Evolutionary conservation across 1,140 invertebrate genomes (phyloP).

Genomic region (Drosophila willistoni): DNA sequence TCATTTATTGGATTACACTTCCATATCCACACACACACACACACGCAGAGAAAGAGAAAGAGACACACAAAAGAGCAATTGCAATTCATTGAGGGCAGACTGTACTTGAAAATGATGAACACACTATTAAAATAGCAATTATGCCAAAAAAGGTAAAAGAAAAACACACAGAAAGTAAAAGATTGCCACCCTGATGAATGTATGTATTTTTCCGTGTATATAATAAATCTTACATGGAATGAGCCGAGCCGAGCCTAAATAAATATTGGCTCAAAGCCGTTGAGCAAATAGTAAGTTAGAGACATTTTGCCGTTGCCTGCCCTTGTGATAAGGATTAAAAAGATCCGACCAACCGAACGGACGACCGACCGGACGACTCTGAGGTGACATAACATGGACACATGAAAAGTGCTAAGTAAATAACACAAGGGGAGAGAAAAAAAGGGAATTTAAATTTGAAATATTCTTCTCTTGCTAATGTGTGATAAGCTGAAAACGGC

Average conservation of each 20-base stretch:
- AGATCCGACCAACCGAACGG: conserved; percentile 23
- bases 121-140: conserved; percentile 75
- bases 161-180: conserved; percentile 16
- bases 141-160: conserved; percentile 46
- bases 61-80: conserved; percentile 26
- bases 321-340: conserved; percentile 74
- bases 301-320: conserved; percentile 19
- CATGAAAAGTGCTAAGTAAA: conserved; percentile 73
- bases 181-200: conserved; percentile 8
- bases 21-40: conserved; percentile 3
- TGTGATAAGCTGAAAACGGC: conserved; percentile 41
- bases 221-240: conserved; percentile 50
- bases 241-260: conserved; percentile 54
- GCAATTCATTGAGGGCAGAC: conserved; percentile 50
- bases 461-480: conserved; percentile 3
- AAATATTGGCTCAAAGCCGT: conserved; percentile 70
- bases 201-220: not conserved
- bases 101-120: conserved; percentile 26
- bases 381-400: conserved; percentile 46
- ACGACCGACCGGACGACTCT: conserved; percentile 6
- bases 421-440: conserved; percentile 20
- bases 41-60: not conserved
- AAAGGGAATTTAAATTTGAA: conserved; percentile 36
- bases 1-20: conserved; percentile 75
- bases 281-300: conserved; percentile 42